Base-by-base conservation (phyloP, 2,888 invertebrate species). In the Coenonympha glycerion region DNA sequence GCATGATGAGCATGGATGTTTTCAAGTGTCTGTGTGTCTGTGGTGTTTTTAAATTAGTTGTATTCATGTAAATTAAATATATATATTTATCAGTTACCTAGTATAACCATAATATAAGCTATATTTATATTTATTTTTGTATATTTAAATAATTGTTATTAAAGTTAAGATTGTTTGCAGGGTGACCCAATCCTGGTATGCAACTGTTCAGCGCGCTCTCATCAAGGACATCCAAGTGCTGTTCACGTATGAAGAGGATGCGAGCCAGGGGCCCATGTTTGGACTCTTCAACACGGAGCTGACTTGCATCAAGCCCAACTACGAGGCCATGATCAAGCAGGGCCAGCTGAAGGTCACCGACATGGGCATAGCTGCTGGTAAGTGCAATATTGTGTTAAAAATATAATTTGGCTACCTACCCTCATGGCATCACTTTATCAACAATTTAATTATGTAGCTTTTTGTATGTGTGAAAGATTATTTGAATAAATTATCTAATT, bases 261-360 rank as follows among this genome's bases (percentile, higher is more conserved):
- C 87, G 0, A 79, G 84, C 0, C 91, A 91, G 40, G 94, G 93
- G 2, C 92, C 93, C 8, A 89, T 93, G 88, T 97, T 93, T 76
- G 95, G 96, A 0, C 81, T 97, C 1, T 82, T 91, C 45, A 91
- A 91, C 56, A 85, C 90, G 44, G 95, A 97, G 79, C 81, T 97
- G 46, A 91, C 92, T 0, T 87, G 90, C 56, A 95, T 96, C 55
- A 93, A 93, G 71, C 96, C 96, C 0, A 95, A 95, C 75, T 96
- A 96, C 70, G 96, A 96, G 65, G 93, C 93, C 1, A 94, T 95
- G 95, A 93, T 95, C 56, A 94, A 92, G 76, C 92, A 93, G 52
- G 95, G 95, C 0, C 92, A 92, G 58, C 79, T 95, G 6, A 92
- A 94, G 74, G 90, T 95, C 47, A 94, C 95, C 0, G 95, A 95